Evolutionary conservation across 2,888 invertebrate genomes (phyloP).

Genomic region (Drosophila pseudotakahashii): DNA sequence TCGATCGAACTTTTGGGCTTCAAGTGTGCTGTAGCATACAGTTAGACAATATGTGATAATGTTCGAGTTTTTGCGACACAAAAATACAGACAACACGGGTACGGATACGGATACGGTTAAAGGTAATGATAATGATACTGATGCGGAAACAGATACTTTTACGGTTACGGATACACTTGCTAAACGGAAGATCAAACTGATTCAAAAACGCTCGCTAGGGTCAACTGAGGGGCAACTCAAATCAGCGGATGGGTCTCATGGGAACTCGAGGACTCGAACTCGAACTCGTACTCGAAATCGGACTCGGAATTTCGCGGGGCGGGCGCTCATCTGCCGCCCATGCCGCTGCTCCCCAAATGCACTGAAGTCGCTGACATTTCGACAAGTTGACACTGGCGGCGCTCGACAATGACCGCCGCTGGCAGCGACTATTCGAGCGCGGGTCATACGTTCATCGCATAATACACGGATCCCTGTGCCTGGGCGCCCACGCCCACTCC

Average conservation of each 20-base stretch:
- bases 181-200: constrained; percentile 23
- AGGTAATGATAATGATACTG: constrained; percentile 8
- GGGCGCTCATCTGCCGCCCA: constrained; percentile 58
- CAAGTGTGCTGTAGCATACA: no score
- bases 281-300: background rate
- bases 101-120: constrained; percentile 7
- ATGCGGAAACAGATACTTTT: background rate
- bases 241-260: constrained; percentile 29
- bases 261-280: constrained; percentile 24
- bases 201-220: constrained; percentile 50
- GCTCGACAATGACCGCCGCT: constrained; percentile 82
- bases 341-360: constrained; percentile 67
- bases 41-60: background rate
- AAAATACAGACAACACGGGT: constrained; percentile 22
- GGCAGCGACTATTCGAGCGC: constrained; percentile 85
- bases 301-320: background rate
- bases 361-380: constrained; percentile 82
- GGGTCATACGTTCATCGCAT: constrained; percentile 95
- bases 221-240: constrained; percentile 62
- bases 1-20: background rate
- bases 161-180: constrained; percentile 6
- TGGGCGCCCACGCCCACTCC: constrained; percentile 52
- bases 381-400: constrained; percentile 83
- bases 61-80: constrained; percentile 2
- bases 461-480: constrained; percentile 87